Evolutionary conservation across 2,797 vertebrate genomes (phyloP).

Genomic region (Xiphophorus birchmanni): DNA sequence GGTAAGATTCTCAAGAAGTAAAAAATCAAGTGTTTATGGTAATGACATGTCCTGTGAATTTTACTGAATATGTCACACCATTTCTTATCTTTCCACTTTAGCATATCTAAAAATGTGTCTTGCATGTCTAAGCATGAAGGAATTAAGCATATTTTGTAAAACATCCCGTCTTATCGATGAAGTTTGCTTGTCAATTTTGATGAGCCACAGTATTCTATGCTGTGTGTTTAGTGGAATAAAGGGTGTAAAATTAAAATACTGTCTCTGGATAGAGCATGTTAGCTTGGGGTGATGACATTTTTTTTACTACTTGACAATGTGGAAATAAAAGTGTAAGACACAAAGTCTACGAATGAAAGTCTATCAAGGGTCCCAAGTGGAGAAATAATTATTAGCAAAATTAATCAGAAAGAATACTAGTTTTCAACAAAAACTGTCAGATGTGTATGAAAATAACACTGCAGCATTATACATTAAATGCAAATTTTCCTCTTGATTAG

Average conservation of each 20-base stretch:
- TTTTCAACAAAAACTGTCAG: background rate
- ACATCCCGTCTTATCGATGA: background rate
- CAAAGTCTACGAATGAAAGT: background rate
- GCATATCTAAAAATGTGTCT: background rate
- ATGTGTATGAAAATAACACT: background rate
- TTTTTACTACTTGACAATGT: background rate
- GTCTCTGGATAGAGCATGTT: too few relatives aligned
- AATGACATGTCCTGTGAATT: background rate
- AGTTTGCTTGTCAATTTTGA: background rate
- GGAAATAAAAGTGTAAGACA: background rate
- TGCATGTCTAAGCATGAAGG: background rate
- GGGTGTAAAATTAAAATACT: background rate
- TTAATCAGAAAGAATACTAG: background rate
- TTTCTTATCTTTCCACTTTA: background rate
- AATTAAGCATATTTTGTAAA: background rate
- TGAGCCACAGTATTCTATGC: background rate
- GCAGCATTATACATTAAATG: background rate
- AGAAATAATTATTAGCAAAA: background rate
- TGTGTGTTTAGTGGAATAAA: background rate
- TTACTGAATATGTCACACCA: background rate
- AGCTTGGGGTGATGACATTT: background rate
- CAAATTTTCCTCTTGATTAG: background rate
- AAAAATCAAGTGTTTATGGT: background rate
- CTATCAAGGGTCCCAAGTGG: background rate
- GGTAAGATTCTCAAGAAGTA: background rate